Percentiles rank a stretch among this genome's conserved stretches.
phyloP scores from a whole-genome alignment of 2,888 invertebrate species.

The Euplexia lucipara region DNA sequence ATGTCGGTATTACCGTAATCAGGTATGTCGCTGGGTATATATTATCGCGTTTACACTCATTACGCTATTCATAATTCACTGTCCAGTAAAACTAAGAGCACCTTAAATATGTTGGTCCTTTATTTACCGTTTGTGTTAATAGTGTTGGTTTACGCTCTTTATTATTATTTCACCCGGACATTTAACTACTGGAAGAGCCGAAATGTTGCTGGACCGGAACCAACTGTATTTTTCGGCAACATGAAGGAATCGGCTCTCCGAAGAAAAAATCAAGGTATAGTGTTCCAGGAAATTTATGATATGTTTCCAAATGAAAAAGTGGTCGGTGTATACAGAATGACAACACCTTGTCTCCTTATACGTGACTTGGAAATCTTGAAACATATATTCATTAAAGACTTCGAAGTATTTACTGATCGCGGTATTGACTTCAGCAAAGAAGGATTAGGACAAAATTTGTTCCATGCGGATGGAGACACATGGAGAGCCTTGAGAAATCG shows the following conservation, averaged over 20 bases:
- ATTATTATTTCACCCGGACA: slow-evolving; percentile 72
- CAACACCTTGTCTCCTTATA: too few species aligned
- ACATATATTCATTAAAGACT: too few species aligned
- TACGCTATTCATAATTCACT: slow-evolving; percentile 21
- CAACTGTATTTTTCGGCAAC: slow-evolving; percentile 74
- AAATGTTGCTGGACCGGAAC: slow-evolving; percentile 71
- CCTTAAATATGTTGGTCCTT: slow-evolving; percentile 31
- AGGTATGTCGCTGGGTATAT: slow-evolving; percentile 17
- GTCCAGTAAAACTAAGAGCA: background rate
- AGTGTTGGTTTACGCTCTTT: slow-evolving; percentile 50
- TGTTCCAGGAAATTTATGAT: slow-evolving; percentile 40
- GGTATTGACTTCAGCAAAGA: too few species aligned
- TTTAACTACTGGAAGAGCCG: slow-evolving; percentile 76
- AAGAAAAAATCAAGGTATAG: slow-evolving; percentile 22
- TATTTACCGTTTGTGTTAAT: slow-evolving; percentile 37
- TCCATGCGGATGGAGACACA: too few species aligned
- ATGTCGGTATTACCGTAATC: too few species aligned
- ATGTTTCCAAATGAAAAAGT: slow-evolving; percentile 75
- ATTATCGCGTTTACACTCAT: slow-evolving; percentile 14
- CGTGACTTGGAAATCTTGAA: too few species aligned
- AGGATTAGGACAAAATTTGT: too few species aligned
- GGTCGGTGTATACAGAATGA: slow-evolving; percentile 64
- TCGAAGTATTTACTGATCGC: too few species aligned
- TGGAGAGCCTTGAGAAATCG: too few species aligned
- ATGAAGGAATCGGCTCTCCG: slow-evolving; percentile 61